A percentile compares a stretch with the other conserved stretches of the same genome.
Evolutionary conservation across 1,140 invertebrate species (phyloP).

Genomic region (Heliconius himera): DNA sequence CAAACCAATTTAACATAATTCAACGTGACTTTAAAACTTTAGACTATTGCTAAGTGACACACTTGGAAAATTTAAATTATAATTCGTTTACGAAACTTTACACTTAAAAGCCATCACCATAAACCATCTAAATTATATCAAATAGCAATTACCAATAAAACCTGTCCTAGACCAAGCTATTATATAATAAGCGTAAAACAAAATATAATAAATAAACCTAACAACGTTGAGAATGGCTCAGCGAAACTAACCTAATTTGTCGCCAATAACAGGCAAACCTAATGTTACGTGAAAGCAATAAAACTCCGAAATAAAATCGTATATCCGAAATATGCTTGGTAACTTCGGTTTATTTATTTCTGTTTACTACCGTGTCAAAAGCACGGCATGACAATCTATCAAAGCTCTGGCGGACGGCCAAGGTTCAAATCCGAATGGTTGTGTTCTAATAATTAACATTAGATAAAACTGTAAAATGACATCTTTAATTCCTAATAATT

Average conservation of each 20-base stretch:
- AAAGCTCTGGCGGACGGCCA: constrained; percentile 67
- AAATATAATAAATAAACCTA: constrained; percentile 40
- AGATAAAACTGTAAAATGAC: constrained; percentile 3
- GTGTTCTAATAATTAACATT: constrained; percentile 9
- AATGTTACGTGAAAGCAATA: constrained; percentile 67
- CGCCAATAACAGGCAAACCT: constrained; percentile 57
- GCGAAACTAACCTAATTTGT: constrained; percentile 48
- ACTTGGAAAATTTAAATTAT: background rate
- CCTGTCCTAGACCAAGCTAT: background rate
- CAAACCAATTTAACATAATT: too few relatives aligned
- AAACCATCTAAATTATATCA: background rate
- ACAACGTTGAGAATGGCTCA: constrained; percentile 44
- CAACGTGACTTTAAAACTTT: too few relatives aligned
- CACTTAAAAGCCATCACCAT: background rate
- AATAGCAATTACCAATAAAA: constrained; percentile 3
- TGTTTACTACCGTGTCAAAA: constrained; percentile 69
- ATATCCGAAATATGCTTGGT: constrained; percentile 62
- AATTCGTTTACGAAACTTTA: background rate
- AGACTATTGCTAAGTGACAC: background rate
- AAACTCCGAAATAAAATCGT: constrained; percentile 63
- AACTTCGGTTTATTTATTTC: constrained; percentile 63
- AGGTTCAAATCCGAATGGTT: constrained; percentile 32
- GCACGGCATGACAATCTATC: constrained; percentile 66
- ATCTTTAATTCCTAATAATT: background rate
- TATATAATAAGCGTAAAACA: constrained; percentile 26